Evolutionary conservation across 2,113 vertebrate genomes (phyloP), one percentile per base, ranked within the genome.

Genomic region (Laticauda colubrina): DNA sequence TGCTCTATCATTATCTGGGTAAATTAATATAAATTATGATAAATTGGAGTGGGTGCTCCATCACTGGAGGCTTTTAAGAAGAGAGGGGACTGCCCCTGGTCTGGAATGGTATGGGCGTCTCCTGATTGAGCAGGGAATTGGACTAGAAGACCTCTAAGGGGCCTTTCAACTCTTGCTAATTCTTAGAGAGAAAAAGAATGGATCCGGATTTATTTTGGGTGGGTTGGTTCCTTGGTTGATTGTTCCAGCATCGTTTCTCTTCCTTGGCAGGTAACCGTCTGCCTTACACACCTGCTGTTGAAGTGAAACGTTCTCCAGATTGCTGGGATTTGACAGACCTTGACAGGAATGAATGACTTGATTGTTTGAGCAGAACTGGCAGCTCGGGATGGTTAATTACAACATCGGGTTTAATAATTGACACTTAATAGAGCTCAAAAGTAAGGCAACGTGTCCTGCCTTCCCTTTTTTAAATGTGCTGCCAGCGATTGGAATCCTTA

Each of bases 381-480:
- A 95, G 90, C 23, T 95, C 90, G 95, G 91, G 48, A 87, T 57
- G 56, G 93, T 95, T 97, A 92, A 95, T 96, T 96, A 95, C 91
- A 86, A 90, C 88, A 94, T 92, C 95, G 94, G 86, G 94, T 96
- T 96, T 95, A 96, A 96, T 95, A 95, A 91, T 95, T 95, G 94
- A 94, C 90, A 61, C 95, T 96, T 92, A 81, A 15, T 94, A 91
- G 89, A 90, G 93, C 95, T 94, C 93, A 85, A 45, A 94, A 95
- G 92, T 90, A 94, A 93, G 75, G 23, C 91, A 89, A 6, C 1
- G 75, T 87, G 26, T 56, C 93, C 85, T 29, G 11, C 26, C 20
- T 3, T 24, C 45, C 15, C 18, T 8, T 92, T 93, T 93, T 94
- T 90, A 88, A 88, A 92, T 92, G 92, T 51, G 43, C 95, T 97